Evolutionary conservation across 2,113 vertebrate species (phyloP).

Genomic region (Chionis minor): DNA sequence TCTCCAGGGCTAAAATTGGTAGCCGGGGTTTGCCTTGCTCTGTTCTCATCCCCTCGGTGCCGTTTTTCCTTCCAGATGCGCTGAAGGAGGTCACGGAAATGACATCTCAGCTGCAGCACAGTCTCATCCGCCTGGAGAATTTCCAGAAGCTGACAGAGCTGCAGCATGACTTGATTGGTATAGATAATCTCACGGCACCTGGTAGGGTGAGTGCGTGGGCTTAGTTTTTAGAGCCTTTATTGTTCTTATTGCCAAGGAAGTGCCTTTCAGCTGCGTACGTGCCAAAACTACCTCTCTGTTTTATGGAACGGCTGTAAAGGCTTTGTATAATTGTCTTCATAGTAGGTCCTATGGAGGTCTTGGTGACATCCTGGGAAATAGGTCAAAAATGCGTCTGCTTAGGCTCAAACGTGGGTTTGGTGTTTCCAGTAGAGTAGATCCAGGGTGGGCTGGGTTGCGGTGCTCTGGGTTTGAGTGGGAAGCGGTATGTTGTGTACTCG

Average conservation of each 20-base stretch:
- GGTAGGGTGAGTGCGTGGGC: slow-evolving; percentile 81
- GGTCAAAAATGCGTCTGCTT: background rate
- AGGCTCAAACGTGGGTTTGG: background rate
- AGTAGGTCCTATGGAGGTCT: background rate
- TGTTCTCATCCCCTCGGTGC: background rate
- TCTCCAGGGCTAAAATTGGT: background rate
- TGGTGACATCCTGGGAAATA: background rate
- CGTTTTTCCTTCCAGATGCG: slow-evolving; percentile 75
- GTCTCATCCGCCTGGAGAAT: slow-evolving; percentile 90
- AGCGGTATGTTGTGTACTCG: rapidly evolving
- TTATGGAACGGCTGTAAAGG: background rate
- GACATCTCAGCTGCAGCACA: slow-evolving; percentile 83
- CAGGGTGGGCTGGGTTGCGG: background rate
- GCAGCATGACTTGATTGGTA: slow-evolving; percentile 89
- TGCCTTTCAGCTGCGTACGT: background rate
- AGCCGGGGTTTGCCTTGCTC: background rate
- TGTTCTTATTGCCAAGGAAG: background rate
- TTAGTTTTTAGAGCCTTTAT: background rate
- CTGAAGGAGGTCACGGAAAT: slow-evolving; percentile 88
- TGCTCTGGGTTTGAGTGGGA: background rate
- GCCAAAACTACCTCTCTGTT: background rate
- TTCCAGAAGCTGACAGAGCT: slow-evolving; percentile 96
- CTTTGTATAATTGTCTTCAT: background rate
- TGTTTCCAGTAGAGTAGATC: background rate
- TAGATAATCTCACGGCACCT: slow-evolving; percentile 84